Evolutionary conservation across 1,140 invertebrate genomes (phyloP).

Genomic region (Samia ricini): DNA sequence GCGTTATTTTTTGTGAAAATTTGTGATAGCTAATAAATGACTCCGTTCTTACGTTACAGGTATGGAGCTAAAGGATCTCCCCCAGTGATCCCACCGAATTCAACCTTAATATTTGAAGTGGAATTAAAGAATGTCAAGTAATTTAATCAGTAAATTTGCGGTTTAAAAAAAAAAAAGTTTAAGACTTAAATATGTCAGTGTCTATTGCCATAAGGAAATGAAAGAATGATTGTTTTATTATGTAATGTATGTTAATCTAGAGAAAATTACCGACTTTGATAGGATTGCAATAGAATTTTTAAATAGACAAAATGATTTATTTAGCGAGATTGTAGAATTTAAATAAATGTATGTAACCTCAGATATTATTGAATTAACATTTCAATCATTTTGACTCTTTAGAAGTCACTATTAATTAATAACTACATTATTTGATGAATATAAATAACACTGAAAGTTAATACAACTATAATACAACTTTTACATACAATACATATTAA

Average conservation of each 20-base stretch:
- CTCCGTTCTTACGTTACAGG: conserved; percentile 70
- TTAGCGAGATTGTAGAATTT: not conserved
- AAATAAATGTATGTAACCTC: not conserved
- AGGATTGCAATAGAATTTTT: not conserved
- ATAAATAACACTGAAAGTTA: not conserved
- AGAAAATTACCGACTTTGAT: too few species aligned
- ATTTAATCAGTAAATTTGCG: not conserved
- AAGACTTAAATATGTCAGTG: not conserved
- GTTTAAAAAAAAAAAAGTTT: not conserved
- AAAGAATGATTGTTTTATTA: conserved; percentile 16
- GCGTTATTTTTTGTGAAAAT: conserved; percentile 8
- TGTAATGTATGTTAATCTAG: not conserved
- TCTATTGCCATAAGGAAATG: conserved; percentile 34
- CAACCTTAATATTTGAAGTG: conserved; percentile 91
- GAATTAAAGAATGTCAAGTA: conserved; percentile 89
- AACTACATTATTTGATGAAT: not conserved
- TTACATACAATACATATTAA: too few species aligned
- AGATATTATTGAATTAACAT: not conserved
- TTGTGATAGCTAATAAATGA: not conserved
- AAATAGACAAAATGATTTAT: not conserved
- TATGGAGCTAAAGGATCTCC: conserved; percentile 89
- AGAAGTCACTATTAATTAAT: not conserved
- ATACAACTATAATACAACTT: too few species aligned
- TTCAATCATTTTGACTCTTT: not conserved
- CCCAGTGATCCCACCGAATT: conserved; percentile 90